These are phyloP conservation scores for Cyclargus thomasi DNA, from an alignment of 1,140 invertebrate genomes.

Conservation along the genomic window DNA sequence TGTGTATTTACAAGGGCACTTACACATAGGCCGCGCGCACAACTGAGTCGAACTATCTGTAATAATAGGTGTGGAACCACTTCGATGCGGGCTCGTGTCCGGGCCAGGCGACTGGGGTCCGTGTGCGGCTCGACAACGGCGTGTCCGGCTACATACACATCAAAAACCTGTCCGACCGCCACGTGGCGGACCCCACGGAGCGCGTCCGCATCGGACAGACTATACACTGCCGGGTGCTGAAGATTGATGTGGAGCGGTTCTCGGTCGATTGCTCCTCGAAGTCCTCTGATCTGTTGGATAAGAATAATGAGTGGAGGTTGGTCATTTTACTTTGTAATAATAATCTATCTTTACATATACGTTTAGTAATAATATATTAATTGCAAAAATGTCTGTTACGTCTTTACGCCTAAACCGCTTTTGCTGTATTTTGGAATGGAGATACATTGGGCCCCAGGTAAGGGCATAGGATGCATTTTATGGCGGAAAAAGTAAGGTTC, in stretches of 20 bases:
- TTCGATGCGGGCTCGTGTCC: constrained; percentile 97
- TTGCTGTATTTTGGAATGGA: too few species aligned
- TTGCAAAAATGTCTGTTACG: too few species aligned
- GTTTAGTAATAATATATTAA: too few species aligned
- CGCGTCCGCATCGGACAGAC: constrained; percentile 90
- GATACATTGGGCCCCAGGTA: too few species aligned
- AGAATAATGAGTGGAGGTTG: constrained; percentile 92
- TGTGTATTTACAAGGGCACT: too few species aligned
- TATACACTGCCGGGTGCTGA: constrained; percentile 94
- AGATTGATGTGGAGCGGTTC: constrained; percentile 97
- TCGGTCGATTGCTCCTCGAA: constrained; percentile 95
- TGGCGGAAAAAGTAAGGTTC: too few species aligned
- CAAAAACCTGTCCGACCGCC: constrained; percentile 96
- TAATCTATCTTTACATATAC: too few species aligned
- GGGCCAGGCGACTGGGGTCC: constrained; percentile 95
- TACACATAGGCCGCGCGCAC: too few species aligned
- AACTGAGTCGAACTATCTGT: too few species aligned
- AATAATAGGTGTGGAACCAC: constrained; percentile 91
- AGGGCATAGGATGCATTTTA: too few species aligned
- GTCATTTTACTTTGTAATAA: too few species aligned
- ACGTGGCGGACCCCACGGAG: constrained; percentile 94
- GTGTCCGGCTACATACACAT: constrained; percentile 96
- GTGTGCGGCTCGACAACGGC: constrained; percentile 94
- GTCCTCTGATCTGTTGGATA: constrained; percentile 93
- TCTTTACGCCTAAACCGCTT: too few species aligned